Conservation (phyloP, 30 jellyfish, hydroid and myxozoan species). For the Aurelia sp. region DNA sequence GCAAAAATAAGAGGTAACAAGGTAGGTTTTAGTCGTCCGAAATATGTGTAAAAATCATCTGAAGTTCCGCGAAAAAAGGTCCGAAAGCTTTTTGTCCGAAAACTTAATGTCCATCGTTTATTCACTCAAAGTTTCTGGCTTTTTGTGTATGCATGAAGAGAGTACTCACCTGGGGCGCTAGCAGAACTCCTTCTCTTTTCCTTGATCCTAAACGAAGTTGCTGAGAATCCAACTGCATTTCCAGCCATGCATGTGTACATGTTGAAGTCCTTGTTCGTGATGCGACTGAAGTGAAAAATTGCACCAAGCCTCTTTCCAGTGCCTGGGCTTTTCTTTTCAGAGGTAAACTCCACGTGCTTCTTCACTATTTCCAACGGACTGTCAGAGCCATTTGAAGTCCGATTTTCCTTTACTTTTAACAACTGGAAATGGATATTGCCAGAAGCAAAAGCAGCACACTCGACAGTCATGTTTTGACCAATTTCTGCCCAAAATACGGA, state of each 20-base stretch:
- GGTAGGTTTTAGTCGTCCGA: too few relatives aligned
- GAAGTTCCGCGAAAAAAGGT: too few relatives aligned
- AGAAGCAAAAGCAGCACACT: constrained; percentile 19
- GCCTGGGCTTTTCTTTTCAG: neutral
- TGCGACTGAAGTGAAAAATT: constrained; percentile 40
- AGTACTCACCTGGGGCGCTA: too few relatives aligned
- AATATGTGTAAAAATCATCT: too few relatives aligned
- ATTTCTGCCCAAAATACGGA: constrained; percentile 6
- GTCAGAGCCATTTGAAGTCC: constrained; percentile 17
- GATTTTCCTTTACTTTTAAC: constrained; percentile 17
- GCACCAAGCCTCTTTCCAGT: constrained; percentile 9
- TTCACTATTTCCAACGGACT: neutral
- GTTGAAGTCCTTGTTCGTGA: constrained; percentile 59
- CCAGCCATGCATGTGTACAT: constrained; percentile 87
- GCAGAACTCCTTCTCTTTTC: neutral
- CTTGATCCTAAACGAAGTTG: constrained; percentile 11
- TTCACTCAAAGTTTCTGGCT: too few relatives aligned
- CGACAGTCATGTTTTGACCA: constrained; percentile 60
- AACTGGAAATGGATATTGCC: constrained; percentile 71
- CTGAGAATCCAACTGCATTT: constrained; percentile 63
- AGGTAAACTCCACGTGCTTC: constrained; percentile 11
- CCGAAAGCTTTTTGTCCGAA: too few relatives aligned
- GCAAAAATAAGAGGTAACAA: too few relatives aligned
- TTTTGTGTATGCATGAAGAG: too few relatives aligned
- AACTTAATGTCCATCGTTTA: too few relatives aligned